Percentiles rank a stretch among this genome's conserved stretches.
These are phyloP conservation scores for Megalops atlanticus DNA, from an alignment of 2,113 vertebrate genomes.

Conservation along the genomic window DNA sequence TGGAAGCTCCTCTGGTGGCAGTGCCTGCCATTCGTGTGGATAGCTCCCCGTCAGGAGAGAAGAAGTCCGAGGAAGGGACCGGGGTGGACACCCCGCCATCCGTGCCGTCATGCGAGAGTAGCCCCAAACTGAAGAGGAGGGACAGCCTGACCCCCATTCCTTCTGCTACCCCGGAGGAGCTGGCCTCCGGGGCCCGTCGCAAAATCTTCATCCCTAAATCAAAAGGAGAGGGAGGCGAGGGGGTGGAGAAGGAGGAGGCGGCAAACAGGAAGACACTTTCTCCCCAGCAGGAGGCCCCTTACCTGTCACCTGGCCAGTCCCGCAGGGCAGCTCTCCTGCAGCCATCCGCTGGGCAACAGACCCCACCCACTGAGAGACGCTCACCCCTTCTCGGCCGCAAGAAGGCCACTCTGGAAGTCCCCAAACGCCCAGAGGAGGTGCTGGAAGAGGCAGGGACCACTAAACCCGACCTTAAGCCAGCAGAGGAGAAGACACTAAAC, in stretches of 20 bases:
- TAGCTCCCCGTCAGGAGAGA: conserved; percentile 52
- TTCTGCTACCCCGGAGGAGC: conserved; percentile 88
- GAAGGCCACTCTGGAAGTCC: conserved; percentile 81
- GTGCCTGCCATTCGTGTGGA: conserved; percentile 47
- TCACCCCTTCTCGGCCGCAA: conserved; percentile 77
- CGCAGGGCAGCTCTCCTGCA: conserved; percentile 72
- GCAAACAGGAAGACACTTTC: conserved; percentile 2
- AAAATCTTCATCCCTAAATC: conserved; percentile 88
- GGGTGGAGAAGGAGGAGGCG: conserved; percentile 11
- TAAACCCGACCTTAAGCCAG: conserved; percentile 63
- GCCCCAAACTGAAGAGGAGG: conserved; percentile 65
- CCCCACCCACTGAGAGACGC: conserved; percentile 72
- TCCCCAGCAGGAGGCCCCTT: conserved; percentile 60
- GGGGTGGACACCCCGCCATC: conserved; percentile 69
- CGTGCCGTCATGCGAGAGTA: conserved; percentile 62
- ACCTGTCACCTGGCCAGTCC: conserved; percentile 75
- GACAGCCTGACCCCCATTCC: conserved; percentile 77
- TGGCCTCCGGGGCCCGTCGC: conserved; percentile 90
- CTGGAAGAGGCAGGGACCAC: conserved; percentile 47
- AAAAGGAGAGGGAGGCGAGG: conserved; percentile 67
- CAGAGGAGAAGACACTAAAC: conserved; percentile 76
- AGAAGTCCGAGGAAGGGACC: conserved; percentile 50
- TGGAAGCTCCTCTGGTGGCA: conserved; percentile 48
- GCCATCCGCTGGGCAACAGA: conserved; percentile 62
- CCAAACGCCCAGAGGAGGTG: conserved; percentile 73